Base-by-base conservation (phyloP, 1,140 invertebrate genomes). In the Drosophila aff. region DNA sequence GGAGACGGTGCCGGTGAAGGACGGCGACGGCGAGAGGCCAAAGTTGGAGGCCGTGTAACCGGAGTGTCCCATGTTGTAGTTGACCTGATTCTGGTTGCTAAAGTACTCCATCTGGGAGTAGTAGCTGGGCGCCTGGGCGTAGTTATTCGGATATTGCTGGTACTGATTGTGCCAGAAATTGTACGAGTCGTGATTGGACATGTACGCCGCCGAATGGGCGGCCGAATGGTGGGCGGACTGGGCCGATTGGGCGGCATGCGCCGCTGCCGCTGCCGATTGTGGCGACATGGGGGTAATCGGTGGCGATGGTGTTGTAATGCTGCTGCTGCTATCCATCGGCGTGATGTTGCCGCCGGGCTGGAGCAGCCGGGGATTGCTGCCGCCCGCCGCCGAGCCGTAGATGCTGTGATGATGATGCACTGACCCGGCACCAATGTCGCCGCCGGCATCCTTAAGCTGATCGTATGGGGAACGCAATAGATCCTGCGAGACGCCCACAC, bases 61-160 rank as follows among this genome's bases (percentile, higher is more conserved):
- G 0, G 92, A 92, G 41, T 93, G 92, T 0, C 92, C 89, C 92
- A 93, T 93, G 23, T 93, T 93, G 18, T 93, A 93, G 81, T 92
- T 92, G 23, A 93, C 91, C 77, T 93, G 92, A 28, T 92, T 93
- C 72, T 93, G 92, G 58, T 93, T 93, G 92, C 95, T 95, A 71
- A 95, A 95, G 80, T 95, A 95, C 61, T 95, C 95, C 95, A 95
- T 95, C 93, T 95, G 94, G 0, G 93, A 92, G 60, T 94, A 94
- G 52, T 94, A 94, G 61, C 93, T 91, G 50, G 93, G 93, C 55
- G 93, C 95, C 80, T 95, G 95, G 66, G 91, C 91, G 47, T 94
- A 94, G 81, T 95, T 95, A 21, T 94, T 94, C 40, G 95, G 95
- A 40, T 95, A 95, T 64, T 95, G 92, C 57, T 93, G 92, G 16